Conservation (phyloP, 2,113 vertebrate species). For the zebrafish (Danio rerio) region GRCz12tu NC_133177.1:37253501-37254000, state of each 20-base stretch:
- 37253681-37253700: slow-evolving; percentile 31
- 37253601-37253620: slow-evolving; percentile 36
- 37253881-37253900: no score
- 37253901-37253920: no score
- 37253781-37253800: neutral
- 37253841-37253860: neutral
- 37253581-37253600: slow-evolving; percentile 27
- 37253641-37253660: slow-evolving; percentile 30
- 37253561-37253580: slow-evolving; percentile 29
- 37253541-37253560: slow-evolving; percentile 14
- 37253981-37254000: no score
- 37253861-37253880: no score
- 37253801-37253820: neutral
- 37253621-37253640: slow-evolving; percentile 52
- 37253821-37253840: neutral
- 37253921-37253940: no score
- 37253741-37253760: neutral
- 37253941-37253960: no score
- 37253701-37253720: slow-evolving; percentile 23
- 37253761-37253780: no score
- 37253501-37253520: slow-evolving; percentile 29
- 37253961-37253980: no score
- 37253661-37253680: slow-evolving; percentile 12
- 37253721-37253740: neutral
- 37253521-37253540: slow-evolving; percentile 28